A percentile compares a stretch with the other conserved stretches of the same genome.
These are phyloP conservation scores for Pardalotus punctatus DNA, from an alignment of 2,113 vertebrate species.

Conservation along the genomic window DNA sequence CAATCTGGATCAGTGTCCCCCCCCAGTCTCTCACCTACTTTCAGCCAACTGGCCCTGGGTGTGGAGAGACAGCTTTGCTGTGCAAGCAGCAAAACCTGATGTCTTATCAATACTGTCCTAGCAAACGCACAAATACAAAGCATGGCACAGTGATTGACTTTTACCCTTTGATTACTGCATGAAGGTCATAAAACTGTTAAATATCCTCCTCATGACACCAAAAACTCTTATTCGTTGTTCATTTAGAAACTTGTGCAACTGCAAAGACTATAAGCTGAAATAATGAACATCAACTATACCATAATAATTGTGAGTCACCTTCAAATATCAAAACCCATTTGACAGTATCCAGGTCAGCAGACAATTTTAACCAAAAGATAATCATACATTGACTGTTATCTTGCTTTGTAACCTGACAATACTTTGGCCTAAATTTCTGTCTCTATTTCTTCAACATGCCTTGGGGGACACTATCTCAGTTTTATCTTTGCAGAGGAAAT, in stretches of 20 bases:
- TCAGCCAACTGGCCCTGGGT: background rate
- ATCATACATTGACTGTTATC: background rate
- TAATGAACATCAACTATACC: background rate
- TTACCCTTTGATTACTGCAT: background rate
- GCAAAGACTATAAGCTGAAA: background rate
- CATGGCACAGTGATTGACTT: background rate
- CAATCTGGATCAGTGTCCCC: background rate
- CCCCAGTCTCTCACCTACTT: background rate
- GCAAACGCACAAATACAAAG: background rate
- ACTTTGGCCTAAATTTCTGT: slow-evolving; percentile 46
- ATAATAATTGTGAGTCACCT: background rate
- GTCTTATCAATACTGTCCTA: background rate
- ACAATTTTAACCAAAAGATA: slow-evolving; percentile 17
- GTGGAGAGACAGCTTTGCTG: background rate
- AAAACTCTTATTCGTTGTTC: background rate
- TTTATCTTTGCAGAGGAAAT: slow-evolving; percentile 47
- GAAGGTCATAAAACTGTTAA: background rate
- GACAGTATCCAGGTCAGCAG: slow-evolving; percentile 6
- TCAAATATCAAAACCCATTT: background rate
- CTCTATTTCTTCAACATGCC: slow-evolving; percentile 32
- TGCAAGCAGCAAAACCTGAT: background rate
- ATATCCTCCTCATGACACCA: background rate
- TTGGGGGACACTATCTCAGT: slow-evolving; percentile 11
- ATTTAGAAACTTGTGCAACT: background rate
- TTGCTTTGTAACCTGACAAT: slow-evolving; percentile 13